Percentiles rank a stretch among this genome's conserved stretches.
These are phyloP conservation scores for Rhysida immarginata DNA, from an alignment of 1,140 invertebrate species.

Conservation along the genomic window DNA sequence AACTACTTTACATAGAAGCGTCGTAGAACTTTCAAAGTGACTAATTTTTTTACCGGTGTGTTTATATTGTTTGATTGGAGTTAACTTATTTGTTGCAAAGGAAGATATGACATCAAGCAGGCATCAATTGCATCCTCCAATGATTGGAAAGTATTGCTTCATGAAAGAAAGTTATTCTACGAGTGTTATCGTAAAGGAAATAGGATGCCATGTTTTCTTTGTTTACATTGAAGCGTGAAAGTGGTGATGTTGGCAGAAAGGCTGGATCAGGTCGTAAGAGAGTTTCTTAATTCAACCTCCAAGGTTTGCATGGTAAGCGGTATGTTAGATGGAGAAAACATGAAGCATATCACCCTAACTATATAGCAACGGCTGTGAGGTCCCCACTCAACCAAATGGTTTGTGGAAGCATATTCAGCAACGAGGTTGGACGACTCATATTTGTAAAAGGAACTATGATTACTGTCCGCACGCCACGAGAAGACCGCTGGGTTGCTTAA, in stretches of 20 bases:
- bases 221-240: not conserved
- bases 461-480: too few species aligned
- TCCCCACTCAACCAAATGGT: not conserved
- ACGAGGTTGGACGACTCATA: not conserved
- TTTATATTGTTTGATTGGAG: not conserved
- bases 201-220: not conserved
- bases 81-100: not conserved
- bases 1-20: too few species aligned
- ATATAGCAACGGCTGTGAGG: not conserved
- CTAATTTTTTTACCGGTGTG: too few species aligned
- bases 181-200: not conserved
- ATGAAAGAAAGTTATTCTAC: not conserved
- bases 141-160: not conserved
- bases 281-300: not conserved
- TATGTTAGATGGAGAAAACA: not conserved
- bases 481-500: too few species aligned
- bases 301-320: not conserved
- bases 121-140: not conserved
- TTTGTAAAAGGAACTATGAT: not conserved
- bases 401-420: not conserved
- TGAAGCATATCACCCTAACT: not conserved
- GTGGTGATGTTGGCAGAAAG: not conserved
- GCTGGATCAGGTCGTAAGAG: not conserved
- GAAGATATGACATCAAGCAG: not conserved
- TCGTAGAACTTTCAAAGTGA: too few species aligned